Percentiles rank a stretch among this genome's conserved stretches.
phyloP scores from a whole-genome alignment of 1,140 invertebrate genomes.

The Neomicropteryx cornuta region DNA sequence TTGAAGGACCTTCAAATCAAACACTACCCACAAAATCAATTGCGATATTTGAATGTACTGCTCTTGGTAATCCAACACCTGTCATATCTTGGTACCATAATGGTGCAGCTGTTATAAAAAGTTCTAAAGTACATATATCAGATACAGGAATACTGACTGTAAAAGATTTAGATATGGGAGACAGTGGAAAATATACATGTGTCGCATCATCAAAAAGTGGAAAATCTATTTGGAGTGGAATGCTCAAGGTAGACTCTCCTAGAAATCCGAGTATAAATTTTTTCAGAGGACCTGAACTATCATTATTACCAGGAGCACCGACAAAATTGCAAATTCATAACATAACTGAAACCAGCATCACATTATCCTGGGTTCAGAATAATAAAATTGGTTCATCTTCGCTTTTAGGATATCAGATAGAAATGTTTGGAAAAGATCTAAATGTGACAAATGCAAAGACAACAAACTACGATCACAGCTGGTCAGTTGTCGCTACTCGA shows the following conservation, averaged over 20 bases:
- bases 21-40: slow-evolving; percentile 66
- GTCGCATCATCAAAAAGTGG: slow-evolving; percentile 75
- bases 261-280: slow-evolving; percentile 78
- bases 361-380: slow-evolving; percentile 73
- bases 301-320: slow-evolving; percentile 66
- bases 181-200: slow-evolving; percentile 74
- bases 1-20: slow-evolving; percentile 81
- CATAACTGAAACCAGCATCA: slow-evolving; percentile 62
- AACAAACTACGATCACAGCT: too few relatives aligned
- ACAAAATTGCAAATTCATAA: slow-evolving; percentile 64
- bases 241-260: slow-evolving; percentile 64
- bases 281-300: slow-evolving; percentile 64
- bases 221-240: slow-evolving; percentile 76
- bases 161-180: slow-evolving; percentile 59
- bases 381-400: slow-evolving; percentile 69
- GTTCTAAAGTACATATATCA: slow-evolving; percentile 54
- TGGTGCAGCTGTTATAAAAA: slow-evolving; percentile 54
- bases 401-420: slow-evolving; percentile 70
- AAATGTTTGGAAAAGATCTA: slow-evolving; percentile 48
- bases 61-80: slow-evolving; percentile 63
- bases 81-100: slow-evolving; percentile 80
- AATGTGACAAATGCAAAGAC: too few relatives aligned
- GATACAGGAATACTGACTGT: slow-evolving; percentile 63
- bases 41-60: slow-evolving; percentile 66
- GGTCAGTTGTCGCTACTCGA: too few relatives aligned